These are phyloP conservation scores for Pseudomyrmex sp. DNA, from an alignment of 1,140 invertebrate species.

Conservation along the genomic window DNA sequence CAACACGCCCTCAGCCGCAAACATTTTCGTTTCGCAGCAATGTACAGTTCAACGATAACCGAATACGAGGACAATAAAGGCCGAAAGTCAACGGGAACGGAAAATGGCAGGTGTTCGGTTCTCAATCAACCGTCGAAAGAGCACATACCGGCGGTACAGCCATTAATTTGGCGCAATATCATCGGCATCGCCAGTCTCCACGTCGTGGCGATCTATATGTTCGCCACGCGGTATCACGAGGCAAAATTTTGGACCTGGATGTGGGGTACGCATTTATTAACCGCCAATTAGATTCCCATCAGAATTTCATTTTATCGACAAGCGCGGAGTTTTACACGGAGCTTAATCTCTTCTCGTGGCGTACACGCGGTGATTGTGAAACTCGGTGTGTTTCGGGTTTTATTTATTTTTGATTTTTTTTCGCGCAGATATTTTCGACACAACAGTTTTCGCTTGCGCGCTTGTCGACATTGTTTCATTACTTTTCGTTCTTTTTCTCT, in stretches of 20 bases:
- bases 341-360: no score
- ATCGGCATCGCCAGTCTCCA: constrained; percentile 78
- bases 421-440: no score
- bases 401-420: no score
- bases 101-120: constrained; percentile 59
- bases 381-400: no score
- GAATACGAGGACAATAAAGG: constrained; percentile 72
- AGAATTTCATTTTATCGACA: neutral
- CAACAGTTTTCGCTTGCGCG: no score
- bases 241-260: constrained; percentile 80
- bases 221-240: constrained; percentile 66
- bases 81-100: constrained; percentile 41
- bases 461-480: no score
- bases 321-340: neutral
- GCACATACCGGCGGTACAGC: constrained; percentile 66
- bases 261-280: constrained; percentile 75
- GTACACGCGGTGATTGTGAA: no score
- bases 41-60: constrained; percentile 78
- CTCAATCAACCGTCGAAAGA: constrained; percentile 54
- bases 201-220: constrained; percentile 73
- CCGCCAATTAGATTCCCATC: neutral
- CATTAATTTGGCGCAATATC: constrained; percentile 80
- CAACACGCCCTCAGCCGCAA: neutral
- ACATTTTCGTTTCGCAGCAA: constrained; percentile 26
- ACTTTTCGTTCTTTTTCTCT: no score